Evolutionary conservation across 2,113 vertebrate species (phyloP).

Genomic region (Rhinolophus ferrumequinum): DNA sequence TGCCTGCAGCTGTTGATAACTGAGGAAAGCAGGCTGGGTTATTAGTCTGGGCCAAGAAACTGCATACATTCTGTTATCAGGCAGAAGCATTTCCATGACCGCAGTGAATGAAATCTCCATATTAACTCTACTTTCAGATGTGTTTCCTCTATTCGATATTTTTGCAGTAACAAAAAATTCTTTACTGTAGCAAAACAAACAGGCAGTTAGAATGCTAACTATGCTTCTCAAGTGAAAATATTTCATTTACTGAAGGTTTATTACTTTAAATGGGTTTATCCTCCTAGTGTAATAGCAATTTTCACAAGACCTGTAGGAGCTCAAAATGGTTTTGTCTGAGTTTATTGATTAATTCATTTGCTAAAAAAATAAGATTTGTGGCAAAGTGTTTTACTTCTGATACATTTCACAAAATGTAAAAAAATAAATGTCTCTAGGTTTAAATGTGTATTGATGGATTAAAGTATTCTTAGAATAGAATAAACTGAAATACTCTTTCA

Average conservation of each 20-base stretch:
- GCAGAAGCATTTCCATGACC: not conserved
- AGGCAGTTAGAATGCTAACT: conserved; percentile 55
- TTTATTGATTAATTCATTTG: conserved; percentile 20
- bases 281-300: not conserved
- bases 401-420: not conserved
- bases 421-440: not conserved
- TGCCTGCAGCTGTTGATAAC: not conserved
- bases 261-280: conserved; percentile 34
- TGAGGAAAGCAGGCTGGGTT: not conserved
- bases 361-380: not conserved
- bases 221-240: conserved; percentile 20
- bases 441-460: not conserved
- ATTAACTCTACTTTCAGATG: conserved; percentile 49
- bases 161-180: not conserved
- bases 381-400: not conserved
- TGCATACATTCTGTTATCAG: not conserved
- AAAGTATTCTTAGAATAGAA: not conserved
- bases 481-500: not conserved
- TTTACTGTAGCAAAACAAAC: conserved; percentile 45
- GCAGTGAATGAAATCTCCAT: conserved; percentile 51
- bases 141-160: not conserved
- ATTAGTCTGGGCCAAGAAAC: not conserved
- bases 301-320: conserved; percentile 9
- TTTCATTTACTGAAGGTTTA: conserved; percentile 22
- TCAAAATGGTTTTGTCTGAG: not conserved